Evolutionary conservation across 2,888 invertebrate species (phyloP).

Genomic region (Tetragnatha montana): DNA sequence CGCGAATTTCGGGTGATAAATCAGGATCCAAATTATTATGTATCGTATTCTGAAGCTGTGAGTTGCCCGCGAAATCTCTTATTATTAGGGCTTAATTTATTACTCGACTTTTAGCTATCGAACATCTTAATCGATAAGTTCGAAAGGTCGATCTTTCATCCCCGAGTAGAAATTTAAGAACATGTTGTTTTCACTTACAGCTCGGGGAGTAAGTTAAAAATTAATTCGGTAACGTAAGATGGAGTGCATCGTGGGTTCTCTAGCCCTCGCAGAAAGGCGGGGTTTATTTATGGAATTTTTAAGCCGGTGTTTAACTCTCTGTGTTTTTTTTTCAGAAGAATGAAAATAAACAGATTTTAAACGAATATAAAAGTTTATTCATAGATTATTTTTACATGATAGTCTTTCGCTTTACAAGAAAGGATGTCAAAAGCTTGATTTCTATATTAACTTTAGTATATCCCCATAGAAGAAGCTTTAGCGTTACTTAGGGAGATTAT

Average conservation of each 20-base stretch:
- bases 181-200: conserved; percentile 5
- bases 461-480: no score
- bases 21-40: conserved; percentile 61
- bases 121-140: conserved; percentile 52
- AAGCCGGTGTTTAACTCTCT: background rate
- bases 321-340: no score
- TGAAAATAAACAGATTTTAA: no score
- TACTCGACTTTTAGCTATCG: conserved; percentile 38
- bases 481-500: no score
- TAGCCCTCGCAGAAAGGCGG: background rate
- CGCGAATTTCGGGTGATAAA: conserved; percentile 54
- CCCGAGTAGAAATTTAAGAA: background rate
- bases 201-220: background rate
- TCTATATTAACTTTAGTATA: no score
- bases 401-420: no score
- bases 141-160: conserved; percentile 33
- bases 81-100: conserved; percentile 58
- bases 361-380: no score
- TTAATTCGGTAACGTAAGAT: background rate
- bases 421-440: no score
- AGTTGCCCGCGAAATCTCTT: conserved; percentile 51
- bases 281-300: background rate
- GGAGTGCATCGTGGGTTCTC: background rate
- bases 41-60: conserved; percentile 61
- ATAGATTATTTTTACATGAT: no score